Base-by-base conservation (phyloP, 2,113 vertebrate species). In the Siniperca chuatsi region DNA sequence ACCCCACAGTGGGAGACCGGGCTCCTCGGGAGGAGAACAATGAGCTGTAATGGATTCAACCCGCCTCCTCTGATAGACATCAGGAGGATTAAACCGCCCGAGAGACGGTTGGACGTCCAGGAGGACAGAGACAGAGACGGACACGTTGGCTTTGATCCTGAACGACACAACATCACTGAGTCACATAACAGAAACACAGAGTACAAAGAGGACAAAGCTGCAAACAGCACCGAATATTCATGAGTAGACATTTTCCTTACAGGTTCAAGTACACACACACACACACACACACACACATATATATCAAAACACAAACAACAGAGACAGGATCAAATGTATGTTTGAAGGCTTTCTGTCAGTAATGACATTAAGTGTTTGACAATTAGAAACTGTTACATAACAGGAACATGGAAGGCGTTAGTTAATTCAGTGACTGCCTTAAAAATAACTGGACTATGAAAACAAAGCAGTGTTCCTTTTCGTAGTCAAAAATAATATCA, bases 101-200 rank as follows among this genome's bases (percentile, higher is more conserved):
- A 76, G 60, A 58, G 79, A 68, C 58, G 3, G 52, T 12, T 75
- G 75, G 73, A 44, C 37, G 58, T 71, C 46, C 37, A 46, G n/a
- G 70, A 84, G 78, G 69, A 78, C 77, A 7, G 72, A 72, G 82
- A 58, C 42, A 3, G 25, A 65, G 42, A 65, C 29, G 1, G 44
- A 87, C 57, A 18, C 64, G 15, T 33, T 44, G 9, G 35, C 81
- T 89, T 86, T 80, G 80, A 83, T 86, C 80, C 46, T 29, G 42
- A 29, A 72, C 7, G 18, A 72, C 50, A 18, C 6, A 2, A 76
- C 37, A 50, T 16, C 20, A 20, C 76, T 2, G 61, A 80, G 71
- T 74, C 62, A 29, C 16, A 8, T 1, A 40, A 29, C 7, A 29
- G 20, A 55, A 6, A 57, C 67, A 61, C 33, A 4, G 62, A 60